Conservation (phyloP, 2,113 vertebrate species). For the Malurus elegans region DNA sequence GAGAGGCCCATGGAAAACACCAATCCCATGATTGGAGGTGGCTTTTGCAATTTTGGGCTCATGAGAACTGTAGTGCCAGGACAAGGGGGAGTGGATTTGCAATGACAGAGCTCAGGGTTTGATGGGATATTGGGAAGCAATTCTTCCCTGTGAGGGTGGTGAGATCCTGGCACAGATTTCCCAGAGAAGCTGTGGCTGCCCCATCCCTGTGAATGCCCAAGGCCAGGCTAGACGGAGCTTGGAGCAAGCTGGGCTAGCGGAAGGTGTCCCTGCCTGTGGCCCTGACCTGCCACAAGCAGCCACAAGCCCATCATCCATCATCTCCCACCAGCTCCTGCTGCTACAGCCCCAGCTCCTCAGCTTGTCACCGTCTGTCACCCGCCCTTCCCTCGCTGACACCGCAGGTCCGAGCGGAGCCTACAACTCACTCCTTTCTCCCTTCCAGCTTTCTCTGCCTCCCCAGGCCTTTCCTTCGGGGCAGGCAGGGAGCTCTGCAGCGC, state of each 20-base stretch:
- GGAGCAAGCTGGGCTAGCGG: not conserved
- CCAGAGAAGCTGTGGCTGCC: not conserved
- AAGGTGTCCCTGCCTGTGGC: not conserved
- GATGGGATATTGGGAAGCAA: not conserved
- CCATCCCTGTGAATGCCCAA: not conserved
- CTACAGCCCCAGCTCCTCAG: not conserved
- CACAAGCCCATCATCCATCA: too few species aligned
- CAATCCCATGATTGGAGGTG: fast-evolving
- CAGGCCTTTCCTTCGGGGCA: not conserved
- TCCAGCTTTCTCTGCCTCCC: not conserved
- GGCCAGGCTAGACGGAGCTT: not conserved
- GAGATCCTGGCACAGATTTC: not conserved
- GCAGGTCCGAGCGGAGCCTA: not conserved
- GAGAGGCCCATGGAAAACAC: not conserved
- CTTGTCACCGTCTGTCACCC: not conserved
- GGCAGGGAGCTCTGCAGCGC: not conserved
- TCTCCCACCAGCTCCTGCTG: fast-evolving
- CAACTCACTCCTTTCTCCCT: not conserved
- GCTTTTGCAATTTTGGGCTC: fast-evolving
- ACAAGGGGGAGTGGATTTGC: not conserved
- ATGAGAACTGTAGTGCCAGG: not conserved
- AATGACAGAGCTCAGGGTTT: not conserved
- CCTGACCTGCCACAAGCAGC: not conserved
- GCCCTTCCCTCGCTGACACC: fast-evolving
- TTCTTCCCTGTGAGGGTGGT: not conserved